Evolutionary conservation across 2,797 vertebrate species (phyloP), one percentile per base, ranked within the genome.

Genomic region (Leuciscus waleckii): DNA sequence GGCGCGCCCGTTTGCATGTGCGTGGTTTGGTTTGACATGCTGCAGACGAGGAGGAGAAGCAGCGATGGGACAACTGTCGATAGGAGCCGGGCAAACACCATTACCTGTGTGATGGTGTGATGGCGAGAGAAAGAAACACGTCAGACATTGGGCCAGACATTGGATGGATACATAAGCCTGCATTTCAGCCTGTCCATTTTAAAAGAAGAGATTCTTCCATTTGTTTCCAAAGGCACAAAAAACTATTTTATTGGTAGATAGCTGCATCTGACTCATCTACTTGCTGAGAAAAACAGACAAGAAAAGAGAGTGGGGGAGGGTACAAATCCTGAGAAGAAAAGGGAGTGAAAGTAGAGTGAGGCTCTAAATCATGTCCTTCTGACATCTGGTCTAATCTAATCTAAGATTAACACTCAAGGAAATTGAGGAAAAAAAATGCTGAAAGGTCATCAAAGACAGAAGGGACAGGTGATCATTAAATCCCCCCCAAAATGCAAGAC

Each of bases 41-140:
- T 85, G 81, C 69, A 85, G 81, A 77, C 65, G 85, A 71, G 86
- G 86, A 17, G 85, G 82, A 76, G 89, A 87, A 32, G 77, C 83
- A 56, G 75, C 19, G 4, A 69, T 43, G 37, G 83, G 83, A 65
- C 88, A 86, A 35, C 75, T 75, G 11, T 83, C 61, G 10, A 58
- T 51, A 79, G 58, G 56, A n/a, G 43, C 74, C 32, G 82, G 67
- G 68, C 85, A 89, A 69, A 85, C 74, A 14, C 89, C 89, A 73
- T 92, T 89, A 88, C 88, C 89, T 90, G 4, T 65, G 73, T 71
- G 43, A 74, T 58, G 43, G 4, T 65, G 73, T 71, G 43, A 74
- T 58, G 43, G 61, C 10, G 14, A 67, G 43, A 35, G 51, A 83
- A 75, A 70, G 46, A 87, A 54, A 79, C 43, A 76, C 3, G 13